Base-by-base conservation (phyloP, 2,888 invertebrate genomes). In the Scelioninae gen. 1 region DNA sequence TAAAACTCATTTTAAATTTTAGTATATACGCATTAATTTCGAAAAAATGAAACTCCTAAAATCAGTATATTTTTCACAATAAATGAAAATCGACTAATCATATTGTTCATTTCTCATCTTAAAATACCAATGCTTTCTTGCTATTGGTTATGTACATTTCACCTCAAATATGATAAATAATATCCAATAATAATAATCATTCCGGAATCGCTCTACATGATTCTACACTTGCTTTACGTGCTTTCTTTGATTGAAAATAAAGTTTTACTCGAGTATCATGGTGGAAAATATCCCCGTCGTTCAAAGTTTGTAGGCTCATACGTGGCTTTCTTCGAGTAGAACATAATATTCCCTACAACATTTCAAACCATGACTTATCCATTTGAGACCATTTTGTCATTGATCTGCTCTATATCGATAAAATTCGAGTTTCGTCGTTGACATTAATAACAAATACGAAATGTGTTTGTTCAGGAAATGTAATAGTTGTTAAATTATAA, bases 241-340 rank as follows among this genome's bases (percentile, higher is more conserved):
- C 77, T 51, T 71, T 65, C 47, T 75, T 58, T 23, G 60, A 60
- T 49, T 74, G 45, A 78, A 51, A 78, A 65, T 53, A 49, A 65
- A 80, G 55, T 81, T 74, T 84, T 84, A 84, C 83, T 84, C 83
- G 83, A 77, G 58, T 68, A 65, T 78, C 78, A 45, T 78, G 77
- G 31, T 81, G 84, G 32, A 84, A 82, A 82, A 84, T 78, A 75
- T 84, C 78, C 83, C 51, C 78, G 78, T 62, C 66, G 66, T 75
- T 65, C 84, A 84, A 75, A 66, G 84, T 82, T 58, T 82, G 84
- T 71, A 84, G 81, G 72, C 81, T 84, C 81, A 82, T 84, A 77
- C 84, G 84, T 60, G 84, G 80, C 53, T 82, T 84, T 84, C 84
- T 78, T 69, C 81, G 69, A 69, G 84, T 69, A 62, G 84, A 68